phyloP scores from a whole-genome alignment of 2,797 vertebrate genomes.

The Phalloptychus januarius region DNA sequence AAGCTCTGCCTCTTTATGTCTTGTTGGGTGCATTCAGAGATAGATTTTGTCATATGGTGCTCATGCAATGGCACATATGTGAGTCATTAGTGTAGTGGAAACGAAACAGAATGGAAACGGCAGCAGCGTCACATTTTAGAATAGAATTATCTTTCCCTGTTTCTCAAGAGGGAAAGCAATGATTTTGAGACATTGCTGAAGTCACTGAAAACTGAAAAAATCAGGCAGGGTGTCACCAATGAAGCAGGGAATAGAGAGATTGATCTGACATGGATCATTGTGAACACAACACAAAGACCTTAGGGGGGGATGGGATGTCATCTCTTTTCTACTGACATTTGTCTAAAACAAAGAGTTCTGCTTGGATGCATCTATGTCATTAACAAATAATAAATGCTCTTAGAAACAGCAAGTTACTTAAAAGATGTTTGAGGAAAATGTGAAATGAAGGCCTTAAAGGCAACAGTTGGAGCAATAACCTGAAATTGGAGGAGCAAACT shows the following conservation, averaged over 20 bases:
- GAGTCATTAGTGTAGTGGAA: constrained; percentile 52
- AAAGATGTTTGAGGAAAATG: background rate
- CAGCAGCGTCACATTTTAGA: background rate
- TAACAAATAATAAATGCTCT: background rate
- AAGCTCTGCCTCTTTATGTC: constrained; percentile 29
- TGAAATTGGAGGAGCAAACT: background rate
- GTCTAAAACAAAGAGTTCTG: constrained; percentile 26
- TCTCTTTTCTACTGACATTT: constrained; percentile 23
- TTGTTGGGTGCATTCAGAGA: constrained; percentile 19
- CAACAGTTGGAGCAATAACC: background rate
- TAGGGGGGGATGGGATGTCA: constrained; percentile 14
- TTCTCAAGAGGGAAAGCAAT: background rate
- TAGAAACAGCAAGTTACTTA: background rate
- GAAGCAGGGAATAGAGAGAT: constrained; percentile 48
- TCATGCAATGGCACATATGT: constrained; percentile 49
- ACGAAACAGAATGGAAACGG: constrained; percentile 13
- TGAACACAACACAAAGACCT: constrained; percentile 27
- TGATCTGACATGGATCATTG: constrained; percentile 53
- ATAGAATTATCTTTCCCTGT: background rate
- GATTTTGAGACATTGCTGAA: constrained; percentile 8
- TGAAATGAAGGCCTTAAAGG: background rate
- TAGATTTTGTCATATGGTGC: constrained; percentile 33
- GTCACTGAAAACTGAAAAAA: constrained; percentile 23
- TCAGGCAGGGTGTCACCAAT: constrained; percentile 37
- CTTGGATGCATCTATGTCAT: background rate